These are phyloP conservation scores for Ceratitis capitata DNA, from an alignment of 1,140 invertebrate species.

Conservation along the genomic window DNA sequence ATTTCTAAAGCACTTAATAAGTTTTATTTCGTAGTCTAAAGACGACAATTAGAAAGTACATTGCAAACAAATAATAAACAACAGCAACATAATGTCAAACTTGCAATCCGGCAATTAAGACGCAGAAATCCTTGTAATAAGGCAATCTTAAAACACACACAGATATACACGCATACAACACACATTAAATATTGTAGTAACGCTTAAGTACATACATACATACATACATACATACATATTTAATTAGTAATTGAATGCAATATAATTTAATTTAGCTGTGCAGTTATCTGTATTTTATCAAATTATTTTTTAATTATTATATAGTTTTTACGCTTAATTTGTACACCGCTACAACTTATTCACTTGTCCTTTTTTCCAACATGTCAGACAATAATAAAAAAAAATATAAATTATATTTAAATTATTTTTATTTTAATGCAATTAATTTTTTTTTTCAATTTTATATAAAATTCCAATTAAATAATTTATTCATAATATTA, in stretches of 20 bases:
- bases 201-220: background rate
- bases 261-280: constrained; percentile 29
- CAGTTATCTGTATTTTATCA: background rate
- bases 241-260: background rate
- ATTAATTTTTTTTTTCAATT: background rate
- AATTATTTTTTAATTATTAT: background rate
- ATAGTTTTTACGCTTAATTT: background rate
- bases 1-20: background rate
- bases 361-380: constrained; percentile 53
- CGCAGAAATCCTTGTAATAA: too few species aligned
- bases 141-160: background rate
- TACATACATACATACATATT: background rate
- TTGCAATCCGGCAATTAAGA: too few species aligned
- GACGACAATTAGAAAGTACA: background rate
- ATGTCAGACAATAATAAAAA: background rate
- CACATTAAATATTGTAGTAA: background rate
- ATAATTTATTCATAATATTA: constrained; percentile 29
- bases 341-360: constrained; percentile 17
- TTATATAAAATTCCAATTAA: constrained; percentile 41
- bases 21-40: background rate
- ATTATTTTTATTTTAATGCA: constrained; percentile 34
- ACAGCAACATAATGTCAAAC: background rate
- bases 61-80: background rate
- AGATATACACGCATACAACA: background rate
- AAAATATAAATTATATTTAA: background rate